Conservation (phyloP, 1,140 invertebrate genomes). For the Holotrichia oblita region DNA sequence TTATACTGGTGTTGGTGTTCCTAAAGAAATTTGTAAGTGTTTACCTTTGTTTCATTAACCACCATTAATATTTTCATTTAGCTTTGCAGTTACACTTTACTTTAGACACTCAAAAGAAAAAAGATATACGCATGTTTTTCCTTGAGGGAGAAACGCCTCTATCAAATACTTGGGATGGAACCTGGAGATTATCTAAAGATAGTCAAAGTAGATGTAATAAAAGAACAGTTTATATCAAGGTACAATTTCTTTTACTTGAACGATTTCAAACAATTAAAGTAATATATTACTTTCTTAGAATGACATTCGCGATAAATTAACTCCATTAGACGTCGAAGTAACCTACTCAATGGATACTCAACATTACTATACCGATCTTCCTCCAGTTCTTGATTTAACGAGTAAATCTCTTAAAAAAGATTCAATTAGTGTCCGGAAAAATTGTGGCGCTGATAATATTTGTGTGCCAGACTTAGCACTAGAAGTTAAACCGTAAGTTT, state of each 20-base stretch:
- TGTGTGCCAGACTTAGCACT: constrained; percentile 88
- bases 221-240: constrained; percentile 71
- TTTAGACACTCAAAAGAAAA: constrained; percentile 78
- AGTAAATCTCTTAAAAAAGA: constrained; percentile 72
- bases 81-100: constrained; percentile 76
- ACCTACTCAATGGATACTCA: constrained; percentile 71
- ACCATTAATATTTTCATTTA: constrained; percentile 55
- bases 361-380: constrained; percentile 56
- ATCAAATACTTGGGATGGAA: not conserved
- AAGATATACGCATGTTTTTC: constrained; percentile 80
- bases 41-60: not conserved
- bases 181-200: constrained; percentile 17
- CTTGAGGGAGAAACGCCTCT: constrained; percentile 56
- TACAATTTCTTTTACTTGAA: constrained; percentile 54
- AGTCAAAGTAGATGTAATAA: constrained; percentile 62
- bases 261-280: not conserved
- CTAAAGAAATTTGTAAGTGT: constrained; percentile 64
- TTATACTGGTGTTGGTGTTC: constrained; percentile 83
- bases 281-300: constrained; percentile 62
- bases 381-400: constrained; percentile 78
- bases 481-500: constrained; percentile 72
- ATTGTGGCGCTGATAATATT: constrained; percentile 91
- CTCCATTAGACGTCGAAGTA: constrained; percentile 88
- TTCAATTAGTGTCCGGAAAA: constrained; percentile 87
- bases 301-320: constrained; percentile 91